These are phyloP conservation scores for Rhodinocichla rosea DNA, from an alignment of 2,113 vertebrate genomes.

Conservation along the genomic window DNA sequence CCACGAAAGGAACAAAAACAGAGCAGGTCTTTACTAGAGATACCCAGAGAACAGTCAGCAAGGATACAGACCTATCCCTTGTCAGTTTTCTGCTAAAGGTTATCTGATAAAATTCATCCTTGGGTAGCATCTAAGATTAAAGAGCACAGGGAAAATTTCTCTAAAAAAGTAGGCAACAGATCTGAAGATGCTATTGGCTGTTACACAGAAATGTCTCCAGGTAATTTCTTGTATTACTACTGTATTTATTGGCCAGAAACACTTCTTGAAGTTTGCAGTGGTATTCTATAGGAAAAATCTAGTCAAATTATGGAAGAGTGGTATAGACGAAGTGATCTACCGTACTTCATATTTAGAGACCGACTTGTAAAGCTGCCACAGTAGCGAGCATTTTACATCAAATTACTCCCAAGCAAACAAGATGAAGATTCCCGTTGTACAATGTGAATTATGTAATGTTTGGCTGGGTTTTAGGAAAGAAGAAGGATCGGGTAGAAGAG, in stretches of 20 bases:
- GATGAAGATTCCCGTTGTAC: not conserved
- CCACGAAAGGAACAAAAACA: not conserved
- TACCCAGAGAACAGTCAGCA: not conserved
- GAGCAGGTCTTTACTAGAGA: not conserved
- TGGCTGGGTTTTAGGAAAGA: not conserved
- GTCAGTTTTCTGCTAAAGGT: not conserved
- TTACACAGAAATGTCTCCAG: not conserved
- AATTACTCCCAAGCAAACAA: not conserved
- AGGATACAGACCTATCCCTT: not conserved
- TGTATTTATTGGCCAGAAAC: not conserved
- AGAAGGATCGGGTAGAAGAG: not conserved
- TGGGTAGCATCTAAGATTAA: not conserved
- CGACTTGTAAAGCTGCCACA: fast-evolving
- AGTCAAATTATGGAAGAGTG: not conserved
- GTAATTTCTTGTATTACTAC: not conserved
- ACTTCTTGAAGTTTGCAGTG: not conserved
- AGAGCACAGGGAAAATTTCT: not conserved
- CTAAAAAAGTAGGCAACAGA: not conserved
- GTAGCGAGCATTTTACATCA: not conserved
- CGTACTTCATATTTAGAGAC: not conserved
- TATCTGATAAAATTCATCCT: not conserved
- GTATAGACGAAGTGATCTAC: not conserved
- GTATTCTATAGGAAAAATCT: not conserved
- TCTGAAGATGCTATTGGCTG: not conserved
- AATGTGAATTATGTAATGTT: not conserved